Percentiles rank a stretch among this genome's conserved stretches.
phyloP scores from a whole-genome alignment of 2,888 invertebrate genomes.

The Zhuqinia jingwanae region DNA sequence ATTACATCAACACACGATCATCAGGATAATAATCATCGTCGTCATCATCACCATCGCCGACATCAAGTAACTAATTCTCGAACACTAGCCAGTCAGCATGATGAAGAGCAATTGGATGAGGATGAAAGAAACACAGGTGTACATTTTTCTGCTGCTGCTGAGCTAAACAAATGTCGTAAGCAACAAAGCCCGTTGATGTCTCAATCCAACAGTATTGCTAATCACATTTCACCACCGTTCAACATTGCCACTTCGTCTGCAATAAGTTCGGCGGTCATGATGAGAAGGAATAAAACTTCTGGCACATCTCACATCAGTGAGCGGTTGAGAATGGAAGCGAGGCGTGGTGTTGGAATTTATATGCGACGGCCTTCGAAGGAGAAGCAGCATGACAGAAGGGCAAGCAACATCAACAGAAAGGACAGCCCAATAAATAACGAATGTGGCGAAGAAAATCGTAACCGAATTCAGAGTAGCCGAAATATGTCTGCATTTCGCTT shows the following conservation, averaged over 20 bases:
- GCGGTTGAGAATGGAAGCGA: slow-evolving; percentile 42
- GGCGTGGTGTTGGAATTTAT: slow-evolving; percentile 17
- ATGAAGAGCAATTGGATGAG: neutral
- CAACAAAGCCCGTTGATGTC: slow-evolving; percentile 26
- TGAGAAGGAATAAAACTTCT: slow-evolving; percentile 29
- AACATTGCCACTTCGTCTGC: slow-evolving; percentile 23
- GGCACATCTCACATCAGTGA: slow-evolving; percentile 18
- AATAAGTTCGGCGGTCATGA: no score
- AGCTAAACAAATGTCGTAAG: neutral
- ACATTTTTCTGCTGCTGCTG: neutral
- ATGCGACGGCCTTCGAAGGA: slow-evolving; percentile 39
- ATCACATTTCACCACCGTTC: slow-evolving; percentile 26
- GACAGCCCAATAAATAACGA: slow-evolving; percentile 5
- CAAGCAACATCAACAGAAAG: neutral
- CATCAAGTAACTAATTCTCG: slow-evolving; percentile 55
- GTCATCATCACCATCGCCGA: slow-evolving; percentile 21
- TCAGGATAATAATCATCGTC: neutral
- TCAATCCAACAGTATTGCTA: slow-evolving; percentile 6
- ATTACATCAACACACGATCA: slow-evolving; percentile 16
- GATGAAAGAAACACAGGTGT: neutral
- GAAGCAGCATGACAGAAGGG: neutral
- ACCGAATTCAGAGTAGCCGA: neutral
- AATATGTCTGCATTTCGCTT: slow-evolving; percentile 16
- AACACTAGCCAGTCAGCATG: neutral
- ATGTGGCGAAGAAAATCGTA: neutral